phyloP scores from a whole-genome alignment of 2,113 vertebrate species.

The Mobula hypostoma region DNA sequence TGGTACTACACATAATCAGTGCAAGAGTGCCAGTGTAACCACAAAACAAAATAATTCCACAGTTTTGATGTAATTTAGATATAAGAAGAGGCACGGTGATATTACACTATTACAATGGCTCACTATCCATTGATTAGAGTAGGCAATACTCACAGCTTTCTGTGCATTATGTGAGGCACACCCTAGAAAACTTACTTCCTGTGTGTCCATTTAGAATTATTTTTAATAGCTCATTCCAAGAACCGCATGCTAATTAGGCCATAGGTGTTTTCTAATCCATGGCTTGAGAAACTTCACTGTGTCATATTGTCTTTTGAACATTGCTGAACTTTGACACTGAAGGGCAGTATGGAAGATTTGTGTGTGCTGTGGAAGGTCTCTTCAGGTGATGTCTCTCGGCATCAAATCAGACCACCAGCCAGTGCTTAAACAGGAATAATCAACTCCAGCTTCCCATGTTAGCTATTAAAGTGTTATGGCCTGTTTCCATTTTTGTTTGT shows the following conservation, averaged over 20 bases:
- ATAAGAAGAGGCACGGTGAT: not conserved
- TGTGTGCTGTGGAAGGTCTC: not conserved
- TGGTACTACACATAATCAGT: not conserved
- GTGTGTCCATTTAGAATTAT: too few relatives aligned
- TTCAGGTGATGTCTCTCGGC: not conserved
- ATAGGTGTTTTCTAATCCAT: too few relatives aligned
- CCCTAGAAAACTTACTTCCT: too few relatives aligned
- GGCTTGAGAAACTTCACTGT: not conserved
- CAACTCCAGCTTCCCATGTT: conserved; percentile 33
- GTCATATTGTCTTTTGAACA: not conserved
- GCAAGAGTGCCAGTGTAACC: not conserved
- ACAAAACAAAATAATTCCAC: not conserved
- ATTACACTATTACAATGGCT: not conserved
- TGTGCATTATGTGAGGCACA: too few relatives aligned
- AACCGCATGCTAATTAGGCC: too few relatives aligned
- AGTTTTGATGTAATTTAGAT: not conserved
- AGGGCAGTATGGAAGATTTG: not conserved
- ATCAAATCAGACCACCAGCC: not conserved
- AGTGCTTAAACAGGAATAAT: not conserved
- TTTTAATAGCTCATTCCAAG: too few relatives aligned
- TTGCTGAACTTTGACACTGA: not conserved
- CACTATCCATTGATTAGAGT: too few relatives aligned
- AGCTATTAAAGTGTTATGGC: conserved; percentile 28
- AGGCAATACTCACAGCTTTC: too few relatives aligned
- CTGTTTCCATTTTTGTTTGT: conserved; percentile 26